Evolutionary conservation across 2,113 vertebrate genomes (phyloP), one percentile per base, ranked within the genome.

Genomic region (Cettia cetti): DNA sequence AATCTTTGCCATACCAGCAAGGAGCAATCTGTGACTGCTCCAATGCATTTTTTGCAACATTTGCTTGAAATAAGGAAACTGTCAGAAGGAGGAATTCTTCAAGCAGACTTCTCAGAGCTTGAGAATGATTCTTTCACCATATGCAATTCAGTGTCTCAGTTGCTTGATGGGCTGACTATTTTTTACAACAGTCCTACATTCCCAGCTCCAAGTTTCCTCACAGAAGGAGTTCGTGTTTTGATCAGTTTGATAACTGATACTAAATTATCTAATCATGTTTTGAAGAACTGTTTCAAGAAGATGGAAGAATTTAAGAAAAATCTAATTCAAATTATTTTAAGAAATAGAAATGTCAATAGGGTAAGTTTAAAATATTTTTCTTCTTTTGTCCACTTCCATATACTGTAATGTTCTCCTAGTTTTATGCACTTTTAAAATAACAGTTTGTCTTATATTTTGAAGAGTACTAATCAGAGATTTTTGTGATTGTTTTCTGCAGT

Each of bases 41-140:
- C 98, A 49, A 70, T 98, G 71, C 97, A 96, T 15, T 99, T 99
- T 96, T 97, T 99, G 28, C 98, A 98, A 81, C 74, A 94, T 91
- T 96, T 99, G 5, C 97, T 99, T 59, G 90, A 97, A 70, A 95
- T 99, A 69, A 98, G 95, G 56, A 97, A 97, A 19, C 81, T 98
- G 15, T 88, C 94, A 39, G 95, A 97, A 50, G 35, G 82, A 89
- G 80, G 94, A 90, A 37, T 33, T 74, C 50, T 97, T 47, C 96
- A 93, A 72, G 94, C 95, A 92, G 97, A 97, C 63, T 94, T 98
- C 15, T 97, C 59, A 33, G 68, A 80, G 70, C 92, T 97, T 33
- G 97, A 97, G 28, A 97, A 91, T 10, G 98, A 97, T 54, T 96
- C 54, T 57, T 97, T 97, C 2, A 96, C 97, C 16, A 8, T 99